Evolutionary conservation across 2,113 vertebrate genomes (phyloP).

Genomic region (Tachysurus fulvidraco): DNA sequence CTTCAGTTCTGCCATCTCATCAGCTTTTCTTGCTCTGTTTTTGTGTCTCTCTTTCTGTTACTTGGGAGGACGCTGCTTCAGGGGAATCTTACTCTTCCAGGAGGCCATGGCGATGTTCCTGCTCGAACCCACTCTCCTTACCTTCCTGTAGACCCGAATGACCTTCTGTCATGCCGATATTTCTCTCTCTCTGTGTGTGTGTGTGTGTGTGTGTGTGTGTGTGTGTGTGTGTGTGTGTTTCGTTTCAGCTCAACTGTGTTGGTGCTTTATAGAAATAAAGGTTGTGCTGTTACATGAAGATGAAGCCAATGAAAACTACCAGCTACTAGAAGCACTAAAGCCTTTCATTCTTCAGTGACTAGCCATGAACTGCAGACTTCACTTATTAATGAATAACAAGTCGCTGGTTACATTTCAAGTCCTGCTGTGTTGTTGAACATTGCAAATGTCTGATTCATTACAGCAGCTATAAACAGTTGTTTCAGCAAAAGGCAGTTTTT

Average conservation of each 20-base stretch:
- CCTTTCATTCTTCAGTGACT: background rate
- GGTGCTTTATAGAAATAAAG: background rate
- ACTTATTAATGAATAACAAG: background rate
- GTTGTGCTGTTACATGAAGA: background rate
- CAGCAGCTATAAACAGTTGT: background rate
- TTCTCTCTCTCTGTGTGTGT: background rate
- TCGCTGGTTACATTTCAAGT: background rate
- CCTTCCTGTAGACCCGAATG: background rate
- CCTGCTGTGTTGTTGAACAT: background rate
- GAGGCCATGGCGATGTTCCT: conserved; percentile 26
- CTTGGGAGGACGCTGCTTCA: background rate
- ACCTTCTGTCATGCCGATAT: background rate
- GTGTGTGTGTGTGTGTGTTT: background rate
- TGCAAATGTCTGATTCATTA: background rate
- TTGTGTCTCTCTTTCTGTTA: background rate
- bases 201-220: background rate
- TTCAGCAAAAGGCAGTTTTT: background rate
- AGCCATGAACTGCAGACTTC: background rate
- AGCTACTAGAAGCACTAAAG: background rate
- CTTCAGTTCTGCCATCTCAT: background rate
- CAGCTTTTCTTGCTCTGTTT: background rate
- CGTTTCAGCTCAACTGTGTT: too few relatives aligned
- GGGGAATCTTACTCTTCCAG: conserved; percentile 39
- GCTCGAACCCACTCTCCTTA: background rate
- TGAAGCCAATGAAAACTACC: background rate